Evolutionary conservation across 2,888 invertebrate species (phyloP).

Genomic region (Melieria picta): DNA sequence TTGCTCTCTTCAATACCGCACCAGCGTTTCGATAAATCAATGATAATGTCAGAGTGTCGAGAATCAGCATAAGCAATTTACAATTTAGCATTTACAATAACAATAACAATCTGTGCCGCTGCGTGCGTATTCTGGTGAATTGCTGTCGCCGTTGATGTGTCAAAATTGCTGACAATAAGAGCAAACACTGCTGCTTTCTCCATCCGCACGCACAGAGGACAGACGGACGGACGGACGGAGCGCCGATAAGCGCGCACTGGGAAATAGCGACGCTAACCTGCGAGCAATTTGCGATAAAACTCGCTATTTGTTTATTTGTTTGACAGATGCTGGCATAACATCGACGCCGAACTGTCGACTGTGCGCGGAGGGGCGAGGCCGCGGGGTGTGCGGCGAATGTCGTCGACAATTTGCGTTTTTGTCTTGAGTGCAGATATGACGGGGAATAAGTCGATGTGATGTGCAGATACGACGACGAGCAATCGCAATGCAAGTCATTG

Average conservation of each 20-base stretch:
- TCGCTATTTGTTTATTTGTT: conserved; percentile 53
- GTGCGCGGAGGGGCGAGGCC: not conserved
- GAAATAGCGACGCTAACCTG: not conserved
- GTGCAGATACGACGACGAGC: too few species aligned
- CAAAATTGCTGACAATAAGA: conserved; percentile 3
- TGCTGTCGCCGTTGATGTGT: not conserved
- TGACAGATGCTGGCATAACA: conserved; percentile 51
- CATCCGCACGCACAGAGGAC: not conserved
- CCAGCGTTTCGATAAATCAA: not conserved
- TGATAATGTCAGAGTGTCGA: not conserved
- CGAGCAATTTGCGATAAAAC: conserved; percentile 6
- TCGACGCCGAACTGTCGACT: conserved; percentile 28
- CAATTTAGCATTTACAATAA: not conserved
- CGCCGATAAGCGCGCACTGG: not conserved
- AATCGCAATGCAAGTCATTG: too few species aligned
- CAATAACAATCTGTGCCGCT: not conserved
- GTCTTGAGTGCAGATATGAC: not conserved
- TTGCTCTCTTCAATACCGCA: not conserved
- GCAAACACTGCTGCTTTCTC: not conserved
- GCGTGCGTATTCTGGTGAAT: too few species aligned
- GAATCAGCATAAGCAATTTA: conserved; percentile 2
- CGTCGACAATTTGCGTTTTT: not conserved
- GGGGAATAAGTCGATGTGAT: too few species aligned
- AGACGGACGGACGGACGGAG: not conserved
- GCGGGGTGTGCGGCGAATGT: not conserved